A percentile compares a stretch with the other conserved stretches of the same genome.
These are phyloP conservation scores for Drosophila persimilis DNA, from an alignment of 1,140 invertebrate genomes.

Conservation along the genomic window DNA sequence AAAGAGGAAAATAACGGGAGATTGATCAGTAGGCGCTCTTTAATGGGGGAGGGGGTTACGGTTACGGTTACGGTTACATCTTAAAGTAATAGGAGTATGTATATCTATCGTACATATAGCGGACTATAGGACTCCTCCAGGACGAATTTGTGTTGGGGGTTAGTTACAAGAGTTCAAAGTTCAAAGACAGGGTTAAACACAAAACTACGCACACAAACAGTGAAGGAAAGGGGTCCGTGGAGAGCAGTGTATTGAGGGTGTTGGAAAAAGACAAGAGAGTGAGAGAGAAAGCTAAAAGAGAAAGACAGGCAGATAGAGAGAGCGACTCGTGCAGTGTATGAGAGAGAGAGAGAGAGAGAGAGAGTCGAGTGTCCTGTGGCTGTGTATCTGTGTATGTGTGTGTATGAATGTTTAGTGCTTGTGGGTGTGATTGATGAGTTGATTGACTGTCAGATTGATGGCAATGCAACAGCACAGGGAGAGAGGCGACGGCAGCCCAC, in stretches of 20 bases:
- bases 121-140: neutral
- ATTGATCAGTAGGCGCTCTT: neutral
- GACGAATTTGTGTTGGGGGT: slow-evolving; percentile 29
- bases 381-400: slow-evolving; percentile 9
- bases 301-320: slow-evolving; percentile 13
- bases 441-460: slow-evolving; percentile 54
- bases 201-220: slow-evolving; percentile 1
- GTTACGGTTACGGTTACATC: no score
- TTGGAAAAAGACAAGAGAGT: slow-evolving; percentile 36
- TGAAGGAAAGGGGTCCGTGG: neutral
- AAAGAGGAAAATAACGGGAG: slow-evolving; percentile 5
- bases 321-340: slow-evolving; percentile 33
- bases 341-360: slow-evolving; percentile 16
- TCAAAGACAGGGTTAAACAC: slow-evolving; percentile 6
- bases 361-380: neutral
- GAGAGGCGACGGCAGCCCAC: slow-evolving; percentile 49
- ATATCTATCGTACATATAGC: no score
- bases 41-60: no score
- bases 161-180: slow-evolving; percentile 25
- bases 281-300: slow-evolving; percentile 13
- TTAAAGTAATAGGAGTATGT: no score
- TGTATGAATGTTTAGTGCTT: slow-evolving; percentile 1
- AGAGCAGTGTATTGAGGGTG: neutral
- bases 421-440: slow-evolving; percentile 30
- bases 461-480: slow-evolving; percentile 63